Base-by-base conservation (phyloP, 64 coral and sea anemone genomes). In the Porites lutea region DNA sequence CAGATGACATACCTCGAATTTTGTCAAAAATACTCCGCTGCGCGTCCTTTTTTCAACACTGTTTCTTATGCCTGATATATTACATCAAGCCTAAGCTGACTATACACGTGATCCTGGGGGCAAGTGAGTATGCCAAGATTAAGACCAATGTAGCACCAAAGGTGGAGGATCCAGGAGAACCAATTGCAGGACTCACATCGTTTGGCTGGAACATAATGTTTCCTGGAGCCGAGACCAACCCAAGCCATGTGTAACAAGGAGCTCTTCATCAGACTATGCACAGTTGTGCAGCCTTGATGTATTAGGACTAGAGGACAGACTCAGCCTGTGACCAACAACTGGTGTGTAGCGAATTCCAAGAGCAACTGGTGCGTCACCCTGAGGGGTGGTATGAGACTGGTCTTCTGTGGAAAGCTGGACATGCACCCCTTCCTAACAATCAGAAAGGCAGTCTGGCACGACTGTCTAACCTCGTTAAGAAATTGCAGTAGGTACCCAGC, bases 181-280 rank as follows among this genome's bases (percentile, higher is more conserved):
- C 82, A 59, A 57, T 92, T 0, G 90, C 90, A 55, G 82, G 87
- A 51, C 82, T 86, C 12, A 47, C 12, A 47, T 70, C 47, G 2
- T 78, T 92, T 47, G 82, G 90, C 22, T 92, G 71, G 90, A 92
- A 58, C 48, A 68, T 86, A 16, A 86, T 86, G 72, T 86, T 81
- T 2, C 90, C 70, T 54, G 80, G 81, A 23, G 57, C 58, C 27
- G 44, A 86, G 54, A 77, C 59, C 68, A 84, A 44, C n/a, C 9
- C 55, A 4, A 92, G 59, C 13, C 86, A 23, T 11, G 8, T 67
- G 65, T 86, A 3, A 92, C 90, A 2, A 82, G 66, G 59, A 91
- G 48, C 22, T 69, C 89, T 52, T 55, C 78, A 22, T 48, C 52
- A 27, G 78, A 87, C 55, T 86, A 92, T 46, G 59, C 66, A 48